A percentile compares a stretch with the other conserved stretches of the same genome.
Conservation (phyloP, 2,797 vertebrate species). For the Macrochelys suwanniensis region DNA sequence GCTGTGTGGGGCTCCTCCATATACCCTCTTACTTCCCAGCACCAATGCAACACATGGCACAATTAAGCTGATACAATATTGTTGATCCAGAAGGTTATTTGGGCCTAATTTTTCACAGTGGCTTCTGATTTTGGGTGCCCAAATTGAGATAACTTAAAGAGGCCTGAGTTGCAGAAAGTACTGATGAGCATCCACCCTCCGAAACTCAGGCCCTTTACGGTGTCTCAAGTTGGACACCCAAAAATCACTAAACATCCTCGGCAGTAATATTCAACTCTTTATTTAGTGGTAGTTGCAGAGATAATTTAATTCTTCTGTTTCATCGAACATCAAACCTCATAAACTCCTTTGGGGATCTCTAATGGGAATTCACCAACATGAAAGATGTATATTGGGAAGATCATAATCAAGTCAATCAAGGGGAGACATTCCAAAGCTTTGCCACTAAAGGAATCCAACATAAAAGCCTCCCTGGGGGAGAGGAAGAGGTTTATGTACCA, state of each 20-base stretch:
- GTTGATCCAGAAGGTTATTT: neutral
- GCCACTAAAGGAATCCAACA: conserved; percentile 74
- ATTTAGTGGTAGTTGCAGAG: conserved; percentile 49
- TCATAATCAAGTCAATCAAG: conserved; percentile 79
- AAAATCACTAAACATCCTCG: conserved; percentile 10
- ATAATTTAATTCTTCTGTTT: conserved; percentile 69
- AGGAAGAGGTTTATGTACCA: conserved; percentile 76
- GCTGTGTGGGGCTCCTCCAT: neutral
- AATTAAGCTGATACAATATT: rapidly evolving
- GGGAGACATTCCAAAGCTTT: conserved; percentile 70
- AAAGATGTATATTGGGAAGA: conserved; percentile 69
- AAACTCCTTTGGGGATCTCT: conserved; percentile 67
- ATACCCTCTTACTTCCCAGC: neutral
- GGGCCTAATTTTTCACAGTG: neutral
- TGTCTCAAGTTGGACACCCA: neutral
- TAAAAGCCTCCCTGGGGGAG: conserved; percentile 67
- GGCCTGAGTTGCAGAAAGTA: neutral
- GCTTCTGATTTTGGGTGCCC: neutral
- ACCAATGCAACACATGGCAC: neutral
- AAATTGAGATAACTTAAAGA: neutral
- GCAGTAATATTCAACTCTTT: conserved; percentile 39
- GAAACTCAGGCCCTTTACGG: neutral
- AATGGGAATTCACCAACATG: conserved; percentile 71
- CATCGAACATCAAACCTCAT: conserved; percentile 50
- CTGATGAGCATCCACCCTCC: neutral